Conservation (phyloP, 2,113 vertebrate genomes). For the Austrofundulus limnaeus region DNA sequence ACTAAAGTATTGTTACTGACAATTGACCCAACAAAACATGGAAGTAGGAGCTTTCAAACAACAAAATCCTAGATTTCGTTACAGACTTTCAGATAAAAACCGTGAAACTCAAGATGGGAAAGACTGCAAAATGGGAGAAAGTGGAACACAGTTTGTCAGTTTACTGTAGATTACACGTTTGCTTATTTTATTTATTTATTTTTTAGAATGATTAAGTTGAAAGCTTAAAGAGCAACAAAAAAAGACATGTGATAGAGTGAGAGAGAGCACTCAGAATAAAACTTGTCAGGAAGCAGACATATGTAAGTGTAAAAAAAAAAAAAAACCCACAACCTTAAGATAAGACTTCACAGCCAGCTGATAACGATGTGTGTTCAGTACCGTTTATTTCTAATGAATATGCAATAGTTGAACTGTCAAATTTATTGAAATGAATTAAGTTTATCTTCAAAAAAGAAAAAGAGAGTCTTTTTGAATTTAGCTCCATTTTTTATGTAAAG, state of each 20-base stretch:
- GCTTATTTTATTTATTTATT: not conserved
- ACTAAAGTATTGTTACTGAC: not conserved
- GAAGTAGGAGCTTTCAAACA: not conserved
- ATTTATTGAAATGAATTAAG: too few species aligned
- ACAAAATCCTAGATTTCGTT: constrained; percentile 3
- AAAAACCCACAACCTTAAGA: not conserved
- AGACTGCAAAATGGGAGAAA: not conserved
- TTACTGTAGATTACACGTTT: constrained; percentile 2
- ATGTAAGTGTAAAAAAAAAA: not conserved
- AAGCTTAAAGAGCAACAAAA: constrained; percentile 8
- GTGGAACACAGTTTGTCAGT: not conserved
- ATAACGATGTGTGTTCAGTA: too few species aligned
- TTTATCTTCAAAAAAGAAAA: too few species aligned
- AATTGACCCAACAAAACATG: not conserved
- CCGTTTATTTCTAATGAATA: not conserved
- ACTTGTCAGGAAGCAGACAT: not conserved
- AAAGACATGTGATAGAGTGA: not conserved
- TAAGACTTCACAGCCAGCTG: not conserved
- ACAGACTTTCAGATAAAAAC: not conserved
- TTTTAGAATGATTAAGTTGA: too few species aligned
- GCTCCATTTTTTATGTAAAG: too few species aligned
- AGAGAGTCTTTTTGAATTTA: too few species aligned
- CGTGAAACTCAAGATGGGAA: constrained; percentile 10
- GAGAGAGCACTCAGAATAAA: too few species aligned
- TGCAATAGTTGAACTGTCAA: not conserved